These are phyloP conservation scores for Rhagoletis pomonella DNA, from an alignment of 1,140 invertebrate species.

Conservation along the genomic window DNA sequence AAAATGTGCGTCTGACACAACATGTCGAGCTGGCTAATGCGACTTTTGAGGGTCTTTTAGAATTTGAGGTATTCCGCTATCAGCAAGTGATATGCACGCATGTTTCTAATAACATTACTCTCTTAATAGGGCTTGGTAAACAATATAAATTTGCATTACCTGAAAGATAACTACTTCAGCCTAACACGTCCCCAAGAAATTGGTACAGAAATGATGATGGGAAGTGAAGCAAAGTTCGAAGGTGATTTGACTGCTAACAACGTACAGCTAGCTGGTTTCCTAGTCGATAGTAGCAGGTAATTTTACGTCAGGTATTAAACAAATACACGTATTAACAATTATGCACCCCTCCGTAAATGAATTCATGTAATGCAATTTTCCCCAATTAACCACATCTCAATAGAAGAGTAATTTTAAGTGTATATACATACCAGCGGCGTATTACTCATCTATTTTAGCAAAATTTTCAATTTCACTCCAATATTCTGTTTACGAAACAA, in stretches of 20 bases:
- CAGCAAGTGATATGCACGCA: neutral
- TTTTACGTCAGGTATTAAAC: slow-evolving; percentile 17
- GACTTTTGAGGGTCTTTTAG: slow-evolving; percentile 65
- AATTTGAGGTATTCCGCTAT: slow-evolving; percentile 63
- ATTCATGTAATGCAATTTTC: neutral
- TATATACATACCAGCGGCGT: neutral
- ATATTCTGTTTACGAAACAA: neutral
- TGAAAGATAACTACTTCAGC: slow-evolving; percentile 67
- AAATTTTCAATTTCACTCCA: slow-evolving; percentile 54
- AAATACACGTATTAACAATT: neutral
- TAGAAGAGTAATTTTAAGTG: neutral
- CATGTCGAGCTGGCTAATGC: slow-evolving; percentile 58
- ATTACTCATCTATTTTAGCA: slow-evolving; percentile 23
- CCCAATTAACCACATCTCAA: neutral
- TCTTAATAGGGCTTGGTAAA: slow-evolving; percentile 65
- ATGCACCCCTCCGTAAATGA: too few relatives aligned
- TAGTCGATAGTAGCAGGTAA: slow-evolving; percentile 65
- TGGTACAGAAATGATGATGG: slow-evolving; percentile 46
- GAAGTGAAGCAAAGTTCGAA: slow-evolving; percentile 62
- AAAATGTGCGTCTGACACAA: slow-evolving; percentile 59
- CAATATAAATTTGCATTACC: slow-evolving; percentile 61
- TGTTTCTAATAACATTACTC: neutral
- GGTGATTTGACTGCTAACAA: slow-evolving; percentile 58
- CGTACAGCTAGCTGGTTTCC: slow-evolving; percentile 60
- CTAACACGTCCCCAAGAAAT: slow-evolving; percentile 57